Evolutionary conservation across 2,888 invertebrate species (phyloP).

Genomic region (Rhingia campestris): DNA sequence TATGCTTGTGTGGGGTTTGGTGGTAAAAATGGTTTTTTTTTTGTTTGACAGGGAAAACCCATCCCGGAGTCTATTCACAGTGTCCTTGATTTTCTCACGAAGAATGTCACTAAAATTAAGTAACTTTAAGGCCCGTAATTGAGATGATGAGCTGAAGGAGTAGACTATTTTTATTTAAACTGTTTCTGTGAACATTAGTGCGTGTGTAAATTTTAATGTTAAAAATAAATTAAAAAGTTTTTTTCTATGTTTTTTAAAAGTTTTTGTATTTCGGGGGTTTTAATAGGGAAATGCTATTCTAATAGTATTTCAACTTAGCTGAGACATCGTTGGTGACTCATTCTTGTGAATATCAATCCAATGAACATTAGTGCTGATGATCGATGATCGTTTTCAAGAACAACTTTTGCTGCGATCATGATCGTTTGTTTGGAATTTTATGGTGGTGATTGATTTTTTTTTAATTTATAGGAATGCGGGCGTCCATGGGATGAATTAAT

Average conservation of each 20-base stretch:
- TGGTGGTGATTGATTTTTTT: too few species aligned
- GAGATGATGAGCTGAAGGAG: too few species aligned
- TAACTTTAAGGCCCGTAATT: neutral
- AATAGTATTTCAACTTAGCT: too few species aligned
- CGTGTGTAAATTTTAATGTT: neutral
- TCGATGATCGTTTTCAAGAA: too few species aligned
- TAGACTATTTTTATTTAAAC: too few species aligned
- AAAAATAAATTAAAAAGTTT: conserved; percentile 1
- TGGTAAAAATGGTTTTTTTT: neutral
- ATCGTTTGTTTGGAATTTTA: neutral
- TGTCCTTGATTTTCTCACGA: conserved; percentile 40
- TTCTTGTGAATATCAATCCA: too few species aligned
- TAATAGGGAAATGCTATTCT: too few species aligned
- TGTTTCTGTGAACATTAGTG: too few species aligned
- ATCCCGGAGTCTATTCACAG: conserved; percentile 50
- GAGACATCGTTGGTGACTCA: too few species aligned
- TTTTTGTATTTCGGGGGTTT: neutral
- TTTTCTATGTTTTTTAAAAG: neutral
- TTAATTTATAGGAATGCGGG: too few species aligned
- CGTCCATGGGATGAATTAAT: too few species aligned
- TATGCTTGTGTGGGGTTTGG: neutral
- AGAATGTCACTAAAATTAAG: conserved; percentile 35
- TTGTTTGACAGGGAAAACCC: conserved; percentile 40
- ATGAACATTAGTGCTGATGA: too few species aligned
- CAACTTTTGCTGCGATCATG: neutral